Percentiles rank a stretch among this genome's conserved stretches.
Evolutionary conservation across 2,113 vertebrate species (phyloP).

Genomic region (Actenoides lindsayi): DNA sequence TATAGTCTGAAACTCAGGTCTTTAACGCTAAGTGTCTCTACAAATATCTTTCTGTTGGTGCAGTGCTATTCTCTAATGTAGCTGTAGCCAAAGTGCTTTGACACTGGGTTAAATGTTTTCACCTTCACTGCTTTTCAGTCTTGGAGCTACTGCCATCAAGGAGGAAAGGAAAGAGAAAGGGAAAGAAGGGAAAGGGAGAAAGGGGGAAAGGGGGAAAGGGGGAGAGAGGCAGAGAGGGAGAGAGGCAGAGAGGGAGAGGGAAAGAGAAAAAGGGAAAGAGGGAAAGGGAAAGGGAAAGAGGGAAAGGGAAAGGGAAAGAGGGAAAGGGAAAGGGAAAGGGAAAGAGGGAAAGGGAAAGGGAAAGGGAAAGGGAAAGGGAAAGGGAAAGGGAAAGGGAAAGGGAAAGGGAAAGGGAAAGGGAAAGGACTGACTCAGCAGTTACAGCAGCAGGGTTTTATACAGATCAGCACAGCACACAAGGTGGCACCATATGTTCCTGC

Average conservation of each 20-base stretch:
- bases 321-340: no score
- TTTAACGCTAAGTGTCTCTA: not conserved
- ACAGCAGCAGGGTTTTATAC: constrained; percentile 23
- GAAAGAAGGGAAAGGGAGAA: no score
- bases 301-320: not conserved
- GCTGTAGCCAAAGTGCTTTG: not conserved
- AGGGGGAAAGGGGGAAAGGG: not conserved
- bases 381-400: no score
- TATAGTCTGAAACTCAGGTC: not conserved
- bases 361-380: no score
- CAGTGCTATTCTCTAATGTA: not conserved
- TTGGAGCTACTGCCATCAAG: not conserved
- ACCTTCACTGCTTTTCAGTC: not conserved
- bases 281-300: not conserved
- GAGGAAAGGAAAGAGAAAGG: not conserved
- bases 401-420: no score
- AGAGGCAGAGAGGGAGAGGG: no score
- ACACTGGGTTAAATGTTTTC: not conserved
- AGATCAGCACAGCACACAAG: constrained; percentile 22
- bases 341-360: no score
- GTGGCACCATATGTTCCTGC: constrained; percentile 56
- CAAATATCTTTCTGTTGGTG: not conserved
- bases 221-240: not conserved
- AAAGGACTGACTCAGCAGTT: constrained; percentile 21
- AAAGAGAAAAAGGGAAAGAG: not conserved